Conservation (phyloP, 2,113 vertebrate species). For the Limnothrissa miodon region DNA sequence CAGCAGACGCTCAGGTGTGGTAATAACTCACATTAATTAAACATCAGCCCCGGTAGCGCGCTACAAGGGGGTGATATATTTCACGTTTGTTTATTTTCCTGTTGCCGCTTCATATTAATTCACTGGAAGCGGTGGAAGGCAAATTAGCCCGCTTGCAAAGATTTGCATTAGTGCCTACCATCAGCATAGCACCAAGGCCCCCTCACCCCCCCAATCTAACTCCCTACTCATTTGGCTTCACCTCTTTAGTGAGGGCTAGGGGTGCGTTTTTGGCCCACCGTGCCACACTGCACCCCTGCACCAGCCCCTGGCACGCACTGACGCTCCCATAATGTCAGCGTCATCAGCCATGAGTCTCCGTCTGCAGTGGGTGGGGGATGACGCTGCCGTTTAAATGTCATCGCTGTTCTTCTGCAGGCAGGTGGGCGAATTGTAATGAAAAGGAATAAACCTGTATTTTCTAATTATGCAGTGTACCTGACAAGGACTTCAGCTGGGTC, state of each 20-base stretch:
- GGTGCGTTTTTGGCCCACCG: not conserved
- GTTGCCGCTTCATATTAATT: constrained; percentile 1
- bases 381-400: constrained; percentile 29
- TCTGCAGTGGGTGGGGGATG: constrained; percentile 21
- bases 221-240: not conserved
- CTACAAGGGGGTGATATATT: constrained; percentile 47
- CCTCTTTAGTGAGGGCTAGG: not conserved
- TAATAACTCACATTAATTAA: constrained; percentile 58
- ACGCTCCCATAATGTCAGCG: constrained; percentile 27
- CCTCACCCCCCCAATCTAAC: not conserved
- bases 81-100: constrained; percentile 10
- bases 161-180: not conserved
- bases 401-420: constrained; percentile 19
- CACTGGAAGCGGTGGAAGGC: constrained; percentile 18
- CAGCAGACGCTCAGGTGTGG: constrained; percentile 46
- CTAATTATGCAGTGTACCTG: not conserved
- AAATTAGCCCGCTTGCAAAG: constrained; percentile 47
- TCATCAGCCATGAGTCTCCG: constrained; percentile 23
- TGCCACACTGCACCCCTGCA: not conserved
- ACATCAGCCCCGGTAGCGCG: constrained; percentile 42
- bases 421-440: constrained; percentile 6
- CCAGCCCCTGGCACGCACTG: not conserved
- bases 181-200: too few species aligned
- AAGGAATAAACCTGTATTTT: not conserved
- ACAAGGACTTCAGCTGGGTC: not conserved